These are phyloP conservation scores for Uria aalge DNA, from an alignment of 2,113 vertebrate genomes.

Conservation along the genomic window DNA sequence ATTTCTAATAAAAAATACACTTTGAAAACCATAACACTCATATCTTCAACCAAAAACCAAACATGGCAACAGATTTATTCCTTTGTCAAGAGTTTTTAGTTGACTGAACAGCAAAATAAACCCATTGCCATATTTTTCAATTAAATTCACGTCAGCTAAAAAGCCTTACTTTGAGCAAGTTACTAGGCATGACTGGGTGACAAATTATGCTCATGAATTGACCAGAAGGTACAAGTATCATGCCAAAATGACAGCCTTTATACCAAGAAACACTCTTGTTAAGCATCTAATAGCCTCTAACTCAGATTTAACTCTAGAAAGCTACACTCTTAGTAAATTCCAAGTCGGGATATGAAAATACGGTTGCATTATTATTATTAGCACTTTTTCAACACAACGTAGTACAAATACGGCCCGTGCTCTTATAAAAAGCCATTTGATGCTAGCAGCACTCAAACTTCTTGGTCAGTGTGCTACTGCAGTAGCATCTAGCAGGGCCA, in stretches of 20 bases:
- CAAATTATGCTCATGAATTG: not conserved
- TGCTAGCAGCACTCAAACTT: not conserved
- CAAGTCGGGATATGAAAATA: not conserved
- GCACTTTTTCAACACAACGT: not conserved
- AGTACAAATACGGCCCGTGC: rapidly evolving
- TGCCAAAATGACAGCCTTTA: not conserved
- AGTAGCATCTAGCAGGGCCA: not conserved
- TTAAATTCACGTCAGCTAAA: not conserved
- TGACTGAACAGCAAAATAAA: not conserved
- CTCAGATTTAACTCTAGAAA: not conserved
- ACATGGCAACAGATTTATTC: not conserved
- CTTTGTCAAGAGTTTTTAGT: not conserved
- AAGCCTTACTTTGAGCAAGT: not conserved
- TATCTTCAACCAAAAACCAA: not conserved
- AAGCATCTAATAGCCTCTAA: not conserved
- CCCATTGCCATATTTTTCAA: not conserved
- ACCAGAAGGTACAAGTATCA: not conserved
- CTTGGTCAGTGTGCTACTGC: not conserved
- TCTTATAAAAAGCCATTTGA: not conserved
- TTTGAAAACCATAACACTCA: not conserved
- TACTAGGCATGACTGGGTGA: not conserved
- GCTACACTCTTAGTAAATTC: not conserved
- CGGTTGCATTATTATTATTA: not conserved
- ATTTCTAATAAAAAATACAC: not conserved
- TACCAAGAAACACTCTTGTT: not conserved